These are phyloP conservation scores for Protula sp. DNA, from an alignment of 2,888 invertebrate species.

Conservation along the genomic window DNA sequence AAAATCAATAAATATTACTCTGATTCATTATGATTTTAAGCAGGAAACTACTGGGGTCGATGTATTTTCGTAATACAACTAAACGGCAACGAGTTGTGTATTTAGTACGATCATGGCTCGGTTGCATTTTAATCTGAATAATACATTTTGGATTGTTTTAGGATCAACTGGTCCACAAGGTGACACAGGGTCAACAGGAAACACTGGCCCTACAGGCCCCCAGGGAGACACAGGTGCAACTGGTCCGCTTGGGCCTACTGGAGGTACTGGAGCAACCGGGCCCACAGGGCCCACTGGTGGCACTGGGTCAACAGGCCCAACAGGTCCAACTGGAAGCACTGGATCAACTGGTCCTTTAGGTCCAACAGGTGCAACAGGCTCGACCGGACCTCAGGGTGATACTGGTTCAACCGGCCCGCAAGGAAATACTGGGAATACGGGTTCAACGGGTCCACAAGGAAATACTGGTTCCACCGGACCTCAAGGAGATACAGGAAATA, in stretches of 20 bases:
- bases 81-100: too few relatives aligned
- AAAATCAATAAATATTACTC: too few relatives aligned
- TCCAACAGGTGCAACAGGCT: neutral
- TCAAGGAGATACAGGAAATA: conserved; percentile 4
- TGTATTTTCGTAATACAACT: too few relatives aligned
- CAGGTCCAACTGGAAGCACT: conserved; percentile 1
- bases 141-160: too few relatives aligned
- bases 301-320: conserved; percentile 3
- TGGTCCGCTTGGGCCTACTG: conserved; percentile 9
- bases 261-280: conserved; percentile 12
- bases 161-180: neutral
- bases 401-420: neutral
- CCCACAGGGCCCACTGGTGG: conserved; percentile 5
- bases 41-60: too few relatives aligned
- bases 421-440: neutral
- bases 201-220: conserved; percentile 8
- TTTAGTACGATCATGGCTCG: too few relatives aligned
- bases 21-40: too few relatives aligned
- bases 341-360: neutral
- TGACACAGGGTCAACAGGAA: neutral
- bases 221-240: conserved; percentile 9
- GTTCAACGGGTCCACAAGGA: neutral
- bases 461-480: neutral
- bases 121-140: too few relatives aligned
- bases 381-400: neutral